Base-by-base conservation (phyloP, 2,113 vertebrate species). In the Peromyscus polionotus region DNA sequence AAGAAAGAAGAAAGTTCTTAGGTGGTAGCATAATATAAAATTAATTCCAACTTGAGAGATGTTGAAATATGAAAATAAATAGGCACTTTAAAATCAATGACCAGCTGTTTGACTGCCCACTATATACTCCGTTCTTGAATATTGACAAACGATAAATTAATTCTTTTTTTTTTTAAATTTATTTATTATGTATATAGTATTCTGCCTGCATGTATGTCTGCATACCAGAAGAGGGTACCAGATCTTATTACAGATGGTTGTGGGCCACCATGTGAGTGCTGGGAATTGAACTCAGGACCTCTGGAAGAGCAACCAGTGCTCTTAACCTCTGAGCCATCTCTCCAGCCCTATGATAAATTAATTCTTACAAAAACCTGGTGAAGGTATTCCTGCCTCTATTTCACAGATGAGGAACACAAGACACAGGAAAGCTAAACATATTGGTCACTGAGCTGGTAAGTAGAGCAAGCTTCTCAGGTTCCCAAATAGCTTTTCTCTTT, bases 1-100 rank as follows among this genome's bases (percentile, higher is more conserved):
- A 92, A 84, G 45, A 79, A 93, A 73, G 36, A 88, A 73, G 19
- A 65, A 95, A 59, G 93, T 33, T 20, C 61, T 86, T 88, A 92
- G 93, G 79, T 48, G 80, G n/a, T 93, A 57, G 59, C 19, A 73
- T 48, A 63, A 51, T 73, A 57, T 36, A 76, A 93, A 67, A 87
- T 70, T 86, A 75, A 83, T 79, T 88, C 14, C 31, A 80, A 57
- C 87, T 97, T 93, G 59, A 86, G 59, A 93, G 59, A 92, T 95
- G 77, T 68, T 83, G 76, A 75, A 89, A 86, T 80, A 79, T 65
- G 24, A 93, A 85, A 93, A 70, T 57, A 76, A 90, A 84, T 42
- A 39, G 48, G 14, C 51, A 79, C 48, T 70, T 96, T 86, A 76
- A 42, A 75, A 91, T 67, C 11, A 63, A 19, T 48, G 54, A 19